Percentiles rank a stretch among this genome's conserved stretches.
Conservation (phyloP, 2,113 vertebrate genomes). For the Aythya baeri region DNA sequence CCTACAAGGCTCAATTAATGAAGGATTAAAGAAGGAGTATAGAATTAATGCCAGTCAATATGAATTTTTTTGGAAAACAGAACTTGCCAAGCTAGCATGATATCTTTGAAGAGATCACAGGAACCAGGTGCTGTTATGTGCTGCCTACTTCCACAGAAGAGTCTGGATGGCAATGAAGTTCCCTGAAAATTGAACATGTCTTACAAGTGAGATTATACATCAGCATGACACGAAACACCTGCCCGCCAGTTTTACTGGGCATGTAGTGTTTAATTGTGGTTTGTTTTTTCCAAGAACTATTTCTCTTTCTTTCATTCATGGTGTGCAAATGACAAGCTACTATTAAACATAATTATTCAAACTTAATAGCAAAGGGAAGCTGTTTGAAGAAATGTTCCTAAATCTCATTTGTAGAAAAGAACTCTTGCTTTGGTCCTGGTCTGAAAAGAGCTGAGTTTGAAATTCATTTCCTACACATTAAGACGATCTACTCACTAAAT, state of each 20-base stretch:
- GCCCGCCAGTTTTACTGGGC: conserved; percentile 26
- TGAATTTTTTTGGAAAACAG: background rate
- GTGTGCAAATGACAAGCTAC: background rate
- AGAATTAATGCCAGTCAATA: conserved; percentile 24
- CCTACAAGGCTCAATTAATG: background rate
- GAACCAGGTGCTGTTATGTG: background rate
- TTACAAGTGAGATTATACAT: background rate
- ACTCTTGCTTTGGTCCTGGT: background rate
- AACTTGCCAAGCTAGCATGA: background rate
- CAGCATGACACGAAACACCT: conserved; percentile 7
- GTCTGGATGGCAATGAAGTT: background rate
- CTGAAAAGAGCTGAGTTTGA: conserved; percentile 33
- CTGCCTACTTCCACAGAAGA: background rate
- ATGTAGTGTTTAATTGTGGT: conserved; percentile 33
- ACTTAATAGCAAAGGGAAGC: background rate
- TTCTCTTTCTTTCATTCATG: background rate
- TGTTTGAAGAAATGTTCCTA: background rate
- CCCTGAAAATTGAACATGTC: background rate
- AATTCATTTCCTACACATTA: conserved; percentile 1
- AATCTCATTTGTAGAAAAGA: background rate
- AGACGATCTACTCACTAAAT: background rate
- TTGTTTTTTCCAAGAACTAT: conserved; percentile 39
- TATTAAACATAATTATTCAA: conserved; percentile 39
- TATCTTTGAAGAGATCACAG: background rate
- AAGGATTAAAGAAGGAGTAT: background rate